Evolutionary conservation across 1,140 invertebrate species (phyloP), one percentile per base, ranked within the genome.

Genomic region (Heliothis virescens): DNA sequence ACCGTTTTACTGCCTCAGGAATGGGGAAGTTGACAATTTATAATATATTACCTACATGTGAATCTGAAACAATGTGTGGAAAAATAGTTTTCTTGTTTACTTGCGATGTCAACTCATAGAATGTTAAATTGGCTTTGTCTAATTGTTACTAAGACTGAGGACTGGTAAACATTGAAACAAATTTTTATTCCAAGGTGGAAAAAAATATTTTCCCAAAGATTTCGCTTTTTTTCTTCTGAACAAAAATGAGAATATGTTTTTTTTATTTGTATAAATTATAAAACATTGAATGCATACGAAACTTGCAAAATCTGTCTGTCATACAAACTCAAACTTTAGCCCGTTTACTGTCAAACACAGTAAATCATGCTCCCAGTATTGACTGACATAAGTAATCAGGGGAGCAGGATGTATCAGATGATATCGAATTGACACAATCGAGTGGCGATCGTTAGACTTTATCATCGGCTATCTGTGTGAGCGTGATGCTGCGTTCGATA

Each of bases 381-480:
- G 69, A 57, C 26, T 72, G 57, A 50, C 57, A 75, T 52, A 62
- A 75, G 57, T 75, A 60, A 75, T 75, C 73, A 63, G 57, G 55
- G 16, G 47, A 29, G 47, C 73, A 75, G 59, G 73, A 74, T 59
- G 71, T 59, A 47, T 74, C 71, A 74, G 71, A 55, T 72, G 71
- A 75, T 75, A 75, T 21, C 47, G 21, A 52, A 47, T 52, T 75
- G 73, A 75, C 73, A 75, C 59, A 75, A 75, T 75, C 73, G 26
- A 74, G 72, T 3, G 47, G 34, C 21, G 73, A 75, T 75, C 73
- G 55, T 60, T 74, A 52, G 57, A 63, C 57, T 75, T 75, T 75
- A 75, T 75, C 73, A 62, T 29, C 63, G 21, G 69, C 52, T 75
- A 75, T 62, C 53, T 75, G 63, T 67, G 63, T 67, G 63, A 67